phyloP scores from a whole-genome alignment of 2,888 invertebrate genomes.

The Alcis repandata region DNA sequence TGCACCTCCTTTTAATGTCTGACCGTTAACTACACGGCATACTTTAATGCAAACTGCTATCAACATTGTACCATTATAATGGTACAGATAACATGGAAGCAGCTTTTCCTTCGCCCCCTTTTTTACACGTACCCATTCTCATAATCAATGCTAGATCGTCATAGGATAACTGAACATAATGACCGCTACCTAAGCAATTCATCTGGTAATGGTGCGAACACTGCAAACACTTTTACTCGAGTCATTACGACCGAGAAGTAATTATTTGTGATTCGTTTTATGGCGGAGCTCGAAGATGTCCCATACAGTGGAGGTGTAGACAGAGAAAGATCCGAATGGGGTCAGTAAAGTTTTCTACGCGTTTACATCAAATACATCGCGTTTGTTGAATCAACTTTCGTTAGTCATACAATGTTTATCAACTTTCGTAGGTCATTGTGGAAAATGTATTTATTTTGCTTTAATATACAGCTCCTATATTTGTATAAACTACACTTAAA shows the following conservation, averaged over 20 bases:
- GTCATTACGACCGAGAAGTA: conserved; percentile 54
- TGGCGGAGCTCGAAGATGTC: conserved; percentile 34
- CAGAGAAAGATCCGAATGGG: conserved; percentile 9
- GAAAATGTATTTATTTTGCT: too few species aligned
- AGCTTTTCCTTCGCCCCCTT: conserved; percentile 50
- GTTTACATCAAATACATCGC: too few species aligned
- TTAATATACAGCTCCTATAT: too few species aligned
- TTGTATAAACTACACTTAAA: too few species aligned
- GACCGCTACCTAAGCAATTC: conserved; percentile 52
- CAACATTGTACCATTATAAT: conserved; percentile 40
- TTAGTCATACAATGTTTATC: too few species aligned
- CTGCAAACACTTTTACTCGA: conserved; percentile 73
- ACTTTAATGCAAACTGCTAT: conserved; percentile 36
- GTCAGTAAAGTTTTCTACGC: background rate
- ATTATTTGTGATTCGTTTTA: conserved; percentile 49
- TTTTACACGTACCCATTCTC: conserved; percentile 66
- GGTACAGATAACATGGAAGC: conserved; percentile 60
- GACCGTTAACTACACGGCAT: conserved; percentile 24
- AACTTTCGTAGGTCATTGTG: too few species aligned
- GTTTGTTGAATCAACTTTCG: too few species aligned
- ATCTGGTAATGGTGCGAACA: conserved; percentile 77
- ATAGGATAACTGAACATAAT: conserved; percentile 77
- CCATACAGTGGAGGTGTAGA: conserved; percentile 15
- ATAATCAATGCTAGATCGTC: conserved; percentile 69
- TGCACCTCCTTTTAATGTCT: conserved; percentile 10